Base-by-base conservation (phyloP, 2,113 vertebrate genomes). In the Pseudois nayaur region DNA sequence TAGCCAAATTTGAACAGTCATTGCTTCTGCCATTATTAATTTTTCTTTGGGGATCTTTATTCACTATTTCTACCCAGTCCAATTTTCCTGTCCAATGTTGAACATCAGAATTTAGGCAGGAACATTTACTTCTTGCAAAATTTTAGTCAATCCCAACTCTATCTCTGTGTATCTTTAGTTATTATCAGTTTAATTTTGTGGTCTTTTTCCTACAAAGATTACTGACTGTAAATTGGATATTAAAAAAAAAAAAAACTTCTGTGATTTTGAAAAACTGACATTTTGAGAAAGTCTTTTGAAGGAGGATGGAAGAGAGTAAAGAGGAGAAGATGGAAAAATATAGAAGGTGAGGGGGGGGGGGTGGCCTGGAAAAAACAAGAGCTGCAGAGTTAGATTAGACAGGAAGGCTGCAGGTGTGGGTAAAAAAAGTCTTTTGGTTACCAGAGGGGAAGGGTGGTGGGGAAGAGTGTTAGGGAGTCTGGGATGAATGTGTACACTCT, bases 341-440 rank as follows among this genome's bases (percentile, higher is more conserved):
- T 15, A 43, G 71, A 64, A 13, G 59, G 23, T 1, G 0, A n/a
- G n/a, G 40, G 9, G 48, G 17, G 50, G 8, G 8, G 59, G 9
- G 36, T 9, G 43, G n/a, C n/a, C 3, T 7, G 25, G 31, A 10
- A 4, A 54, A 40, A 19, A 15, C 6, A 3, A 14, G 76, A 10
- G 15, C 67, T 71, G 3, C 15, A 1, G 6, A 2, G 33, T 23
- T 10, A 4, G n/a, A 0, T 2, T 21, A 6, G 64, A 21, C 2
- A 45, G 74, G 10, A 29, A 17, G 83, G 29, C 3, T 59, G 43
- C 19, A 0, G 27, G 6, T 2, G 10, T 5, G 5, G 16, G n/a
- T 1, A 16, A 23, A 11, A 17, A 17, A 40, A 25, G 67, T 27
- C 40, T 76, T 43, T 43, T 6, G 71, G 71, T 27, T 27, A 4